phyloP scores from a whole-genome alignment of 2,797 vertebrate species.

The Sylvilagus floridanus region DNA sequence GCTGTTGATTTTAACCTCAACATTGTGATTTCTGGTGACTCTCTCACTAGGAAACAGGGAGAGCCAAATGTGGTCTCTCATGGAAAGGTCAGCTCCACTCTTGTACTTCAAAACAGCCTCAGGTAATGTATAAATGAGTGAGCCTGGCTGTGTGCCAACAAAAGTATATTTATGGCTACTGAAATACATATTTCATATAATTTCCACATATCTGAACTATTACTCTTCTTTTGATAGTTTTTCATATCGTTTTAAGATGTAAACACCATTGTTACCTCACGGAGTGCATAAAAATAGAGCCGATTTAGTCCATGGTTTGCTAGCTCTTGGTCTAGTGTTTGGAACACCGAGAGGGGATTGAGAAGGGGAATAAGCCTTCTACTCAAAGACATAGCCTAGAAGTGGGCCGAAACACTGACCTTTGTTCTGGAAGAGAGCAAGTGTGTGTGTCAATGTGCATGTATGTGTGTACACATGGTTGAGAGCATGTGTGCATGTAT shows the following conservation, averaged over 20 bases:
- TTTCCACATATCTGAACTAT: conserved; percentile 21
- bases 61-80: background rate
- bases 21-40: background rate
- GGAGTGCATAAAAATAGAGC: background rate
- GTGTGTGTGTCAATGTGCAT: background rate
- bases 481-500: background rate
- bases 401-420: background rate
- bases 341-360: background rate
- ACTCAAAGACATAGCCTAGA: background rate
- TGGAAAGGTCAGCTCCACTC: background rate
- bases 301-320: background rate
- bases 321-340: background rate
- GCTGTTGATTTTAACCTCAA: background rate
- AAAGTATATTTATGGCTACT: background rate
- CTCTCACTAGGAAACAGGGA: background rate
- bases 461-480: background rate
- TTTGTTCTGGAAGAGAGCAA: background rate
- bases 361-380: background rate
- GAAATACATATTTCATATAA: background rate
- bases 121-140: background rate
- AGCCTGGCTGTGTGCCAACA: background rate
- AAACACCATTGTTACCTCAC: background rate
- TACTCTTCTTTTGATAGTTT: background rate
- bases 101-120: background rate
- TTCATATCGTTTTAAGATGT: background rate